phyloP scores from a whole-genome alignment of 2,113 vertebrate genomes.

The Rana temporaria region DNA sequence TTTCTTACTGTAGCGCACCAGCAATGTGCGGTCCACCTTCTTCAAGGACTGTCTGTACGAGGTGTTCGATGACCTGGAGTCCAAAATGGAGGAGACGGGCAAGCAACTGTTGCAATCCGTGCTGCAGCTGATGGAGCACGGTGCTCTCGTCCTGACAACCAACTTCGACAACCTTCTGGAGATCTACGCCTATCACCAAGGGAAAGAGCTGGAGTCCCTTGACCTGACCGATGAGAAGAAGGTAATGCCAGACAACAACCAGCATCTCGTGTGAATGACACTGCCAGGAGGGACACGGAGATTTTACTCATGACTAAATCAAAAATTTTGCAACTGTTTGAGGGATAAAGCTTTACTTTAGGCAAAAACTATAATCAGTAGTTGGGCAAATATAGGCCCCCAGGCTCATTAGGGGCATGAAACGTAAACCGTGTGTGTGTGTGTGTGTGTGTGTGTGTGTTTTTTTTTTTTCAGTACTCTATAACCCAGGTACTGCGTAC shows the following conservation, averaged over 20 bases:
- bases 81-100: constrained; percentile 93
- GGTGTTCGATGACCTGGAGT: constrained; percentile 93
- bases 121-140: constrained; percentile 91
- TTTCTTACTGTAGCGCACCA: constrained; percentile 80
- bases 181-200: constrained; percentile 90
- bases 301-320: too few species aligned
- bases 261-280: too few species aligned
- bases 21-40: constrained; percentile 91
- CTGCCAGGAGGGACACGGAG: too few species aligned
- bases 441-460: too few species aligned
- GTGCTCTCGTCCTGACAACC: constrained; percentile 90
- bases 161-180: constrained; percentile 96
- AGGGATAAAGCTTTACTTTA: too few species aligned
- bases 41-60: constrained; percentile 97
- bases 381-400: too few species aligned
- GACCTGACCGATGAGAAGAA: constrained; percentile 96
- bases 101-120: constrained; percentile 91
- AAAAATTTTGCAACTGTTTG: too few species aligned
- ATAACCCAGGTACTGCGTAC: too few species aligned
- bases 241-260: constrained; percentile 67
- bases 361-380: too few species aligned
- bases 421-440: too few species aligned
- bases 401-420: too few species aligned
- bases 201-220: constrained; percentile 90
- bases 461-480: too few species aligned